Evolutionary conservation across 2,888 invertebrate species (phyloP).

Genomic region (Hirtodrosophila alboralis): DNA sequence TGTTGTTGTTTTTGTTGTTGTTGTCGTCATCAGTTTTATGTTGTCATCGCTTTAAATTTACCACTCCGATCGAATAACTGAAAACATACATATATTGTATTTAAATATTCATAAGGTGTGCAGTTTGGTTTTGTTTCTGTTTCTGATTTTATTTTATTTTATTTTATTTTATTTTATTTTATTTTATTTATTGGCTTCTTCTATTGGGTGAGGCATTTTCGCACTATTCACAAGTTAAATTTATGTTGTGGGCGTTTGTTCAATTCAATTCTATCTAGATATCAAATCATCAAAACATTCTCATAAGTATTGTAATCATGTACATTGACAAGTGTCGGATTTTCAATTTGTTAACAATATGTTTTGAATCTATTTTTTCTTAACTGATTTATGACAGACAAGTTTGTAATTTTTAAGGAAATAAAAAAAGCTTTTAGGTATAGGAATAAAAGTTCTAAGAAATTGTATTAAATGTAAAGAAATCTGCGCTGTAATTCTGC

Average conservation of each 20-base stretch:
- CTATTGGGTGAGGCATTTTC: conserved; percentile 56
- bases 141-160: too few species aligned
- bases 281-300: conserved; percentile 32
- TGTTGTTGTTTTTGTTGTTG: conserved; percentile 15
- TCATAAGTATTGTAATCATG: not conserved
- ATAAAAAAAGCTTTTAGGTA: too few species aligned
- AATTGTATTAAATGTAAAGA: too few species aligned
- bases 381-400: conserved; percentile 10
- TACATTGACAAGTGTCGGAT: conserved; percentile 8
- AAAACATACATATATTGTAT: conserved; percentile 30
- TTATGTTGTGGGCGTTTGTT: conserved; percentile 32
- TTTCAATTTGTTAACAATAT: conserved; percentile 14
- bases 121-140: conserved; percentile 70
- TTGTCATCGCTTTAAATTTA: conserved; percentile 77
- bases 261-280: conserved; percentile 8
- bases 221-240: conserved; percentile 35
- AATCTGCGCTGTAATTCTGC: too few species aligned
- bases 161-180: too few species aligned
- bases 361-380: conserved; percentile 5
- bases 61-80: conserved; percentile 41
- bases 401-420: too few species aligned
- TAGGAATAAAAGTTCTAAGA: too few species aligned
- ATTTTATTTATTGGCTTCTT: conserved; percentile 70
- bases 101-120: conserved; percentile 80
- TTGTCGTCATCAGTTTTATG: conserved; percentile 78